Evolutionary conservation across 2,888 invertebrate species (phyloP), one percentile per base, ranked within the genome.

Genomic region (Sturmia bella): DNA sequence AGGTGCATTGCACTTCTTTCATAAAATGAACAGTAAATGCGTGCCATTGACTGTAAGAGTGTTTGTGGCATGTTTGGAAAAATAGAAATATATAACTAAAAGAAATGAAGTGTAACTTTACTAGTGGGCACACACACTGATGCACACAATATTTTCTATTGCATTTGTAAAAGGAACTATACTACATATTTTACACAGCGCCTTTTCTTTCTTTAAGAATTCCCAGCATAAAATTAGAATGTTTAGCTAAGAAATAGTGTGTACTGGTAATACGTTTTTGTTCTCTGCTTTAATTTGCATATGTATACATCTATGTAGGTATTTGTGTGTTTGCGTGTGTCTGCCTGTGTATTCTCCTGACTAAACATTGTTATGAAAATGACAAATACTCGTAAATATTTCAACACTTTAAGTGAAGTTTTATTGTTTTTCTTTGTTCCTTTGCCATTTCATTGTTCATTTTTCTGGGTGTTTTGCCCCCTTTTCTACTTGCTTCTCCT

Each of bases 331-430:
- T n/a, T n/a, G n/a, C n/a, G 12, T 61, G 41, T 19, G 19, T 39
- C 11, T 27, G 39, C 32, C 6, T 68, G 37, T 52, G 27, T 63
- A 43, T 11, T 17, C 15, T 64, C n/a, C 15, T 68, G 72, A 57
- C 72, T 73, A 79, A 79, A 73, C 66, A 73, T 61, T 73, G 78
- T 79, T 79, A 79, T 79, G 78, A 79, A 68, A 79, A 79, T 79
- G 78, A 79, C 78, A 79, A 79, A 79, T 79, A 66, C 78, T 73
- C 78, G 78, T 79, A 79, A 79, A 79, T 79, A 79, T 73, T 79
- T 79, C 72, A 79, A 79, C 78, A 79, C 78, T 79, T 73, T 59
- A 72, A 79, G 59, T 79, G 39, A 72, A 72, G 66, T 79, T 73
- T 73, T 73, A 66, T 79, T 79, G 59, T 72, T 78, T 78, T 66